Conservation (phyloP, 2,888 invertebrate genomes). For the Nymphalis urticae region DNA sequence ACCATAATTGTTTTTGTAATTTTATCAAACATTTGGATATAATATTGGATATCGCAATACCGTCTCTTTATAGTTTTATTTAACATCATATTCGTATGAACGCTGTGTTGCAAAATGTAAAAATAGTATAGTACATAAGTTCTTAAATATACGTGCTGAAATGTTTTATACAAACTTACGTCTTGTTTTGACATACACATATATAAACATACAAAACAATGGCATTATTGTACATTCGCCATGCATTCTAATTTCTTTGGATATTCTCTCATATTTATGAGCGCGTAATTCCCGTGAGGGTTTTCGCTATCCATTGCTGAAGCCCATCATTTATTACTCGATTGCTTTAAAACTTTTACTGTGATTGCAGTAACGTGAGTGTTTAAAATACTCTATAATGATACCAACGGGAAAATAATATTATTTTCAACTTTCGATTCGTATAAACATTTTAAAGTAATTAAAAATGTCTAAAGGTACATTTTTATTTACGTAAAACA, state of each 20-base stretch:
- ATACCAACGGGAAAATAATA: not conserved
- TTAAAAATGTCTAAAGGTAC: not conserved
- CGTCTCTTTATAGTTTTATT: too few relatives aligned
- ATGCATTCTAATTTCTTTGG: slow-evolving; percentile 14
- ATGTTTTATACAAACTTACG: not conserved
- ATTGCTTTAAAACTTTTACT: not conserved
- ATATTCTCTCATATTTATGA: slow-evolving; percentile 20
- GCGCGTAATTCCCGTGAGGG: slow-evolving; percentile 12
- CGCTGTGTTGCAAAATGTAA: too few relatives aligned
- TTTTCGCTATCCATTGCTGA: not conserved
- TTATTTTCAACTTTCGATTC: not conserved
- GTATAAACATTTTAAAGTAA: not conserved
- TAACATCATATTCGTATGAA: too few relatives aligned
- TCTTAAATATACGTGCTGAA: not conserved
- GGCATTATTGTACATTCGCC: not conserved
- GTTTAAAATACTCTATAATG: not conserved
- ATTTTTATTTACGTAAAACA: not conserved
- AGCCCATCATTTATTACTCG: slow-evolving; percentile 2
- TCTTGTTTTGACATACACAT: not conserved
- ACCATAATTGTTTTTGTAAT: too few relatives aligned
- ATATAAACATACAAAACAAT: not conserved
- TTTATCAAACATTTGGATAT: too few relatives aligned
- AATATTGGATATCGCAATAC: too few relatives aligned
- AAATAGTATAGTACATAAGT: not conserved
- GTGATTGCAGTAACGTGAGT: not conserved